These are phyloP conservation scores for Trogon surrucura DNA, from an alignment of 2,113 vertebrate species.

Conservation along the genomic window DNA sequence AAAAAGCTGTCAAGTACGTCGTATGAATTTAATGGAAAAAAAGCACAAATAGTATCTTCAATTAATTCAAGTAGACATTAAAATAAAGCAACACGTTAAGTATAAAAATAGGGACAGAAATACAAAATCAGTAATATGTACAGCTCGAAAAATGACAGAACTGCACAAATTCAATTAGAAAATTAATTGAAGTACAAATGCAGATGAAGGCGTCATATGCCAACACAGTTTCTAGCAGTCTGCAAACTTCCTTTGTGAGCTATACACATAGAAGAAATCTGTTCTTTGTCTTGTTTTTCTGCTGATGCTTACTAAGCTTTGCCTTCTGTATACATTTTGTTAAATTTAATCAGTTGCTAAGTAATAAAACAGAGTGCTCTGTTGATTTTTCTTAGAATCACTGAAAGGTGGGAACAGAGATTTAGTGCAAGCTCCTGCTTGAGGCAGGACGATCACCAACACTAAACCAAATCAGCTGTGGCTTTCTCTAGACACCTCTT, in stretches of 20 bases:
- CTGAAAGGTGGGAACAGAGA: background rate
- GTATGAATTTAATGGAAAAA: background rate
- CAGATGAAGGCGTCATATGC: background rate
- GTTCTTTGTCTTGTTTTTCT: background rate
- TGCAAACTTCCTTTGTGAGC: background rate
- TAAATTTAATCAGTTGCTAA: slow-evolving; percentile 2
- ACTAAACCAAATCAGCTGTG: background rate
- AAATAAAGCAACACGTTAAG: background rate
- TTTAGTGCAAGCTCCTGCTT: background rate
- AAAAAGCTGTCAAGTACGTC: background rate
- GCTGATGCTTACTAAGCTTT: background rate
- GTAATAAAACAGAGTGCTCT: background rate
- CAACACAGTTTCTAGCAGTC: slow-evolving; percentile 26
- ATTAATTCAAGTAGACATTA: background rate
- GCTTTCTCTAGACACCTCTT: background rate
- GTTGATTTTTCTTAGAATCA: background rate
- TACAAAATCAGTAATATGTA: background rate
- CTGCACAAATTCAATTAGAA: slow-evolving; percentile 33
- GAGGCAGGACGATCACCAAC: background rate
- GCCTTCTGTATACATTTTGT: background rate
- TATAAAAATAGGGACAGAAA: background rate
- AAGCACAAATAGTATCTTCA: background rate
- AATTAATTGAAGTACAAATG: slow-evolving; percentile 37
- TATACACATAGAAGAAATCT: background rate
- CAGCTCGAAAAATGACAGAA: background rate